phyloP scores from a whole-genome alignment of 2,888 invertebrate genomes.

The Chrysina gloriosa region DNA sequence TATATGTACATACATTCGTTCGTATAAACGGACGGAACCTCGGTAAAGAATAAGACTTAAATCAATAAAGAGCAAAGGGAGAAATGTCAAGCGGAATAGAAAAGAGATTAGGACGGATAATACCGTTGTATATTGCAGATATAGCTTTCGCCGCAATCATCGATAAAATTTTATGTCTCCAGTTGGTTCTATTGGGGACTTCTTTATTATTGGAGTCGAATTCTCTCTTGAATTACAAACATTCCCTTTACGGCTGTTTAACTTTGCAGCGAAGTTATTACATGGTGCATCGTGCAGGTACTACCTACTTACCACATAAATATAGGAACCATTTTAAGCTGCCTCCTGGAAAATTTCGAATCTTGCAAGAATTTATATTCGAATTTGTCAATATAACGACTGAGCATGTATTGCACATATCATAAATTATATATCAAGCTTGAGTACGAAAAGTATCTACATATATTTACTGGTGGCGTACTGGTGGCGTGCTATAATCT shows the following conservation, averaged over 20 bases:
- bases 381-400: too few relatives aligned
- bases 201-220: slow-evolving; percentile 23
- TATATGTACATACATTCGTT: neutral
- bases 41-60: slow-evolving; percentile 3
- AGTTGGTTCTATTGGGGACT: slow-evolving; percentile 20
- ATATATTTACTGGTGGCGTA: too few relatives aligned
- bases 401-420: too few relatives aligned
- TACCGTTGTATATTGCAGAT: slow-evolving; percentile 30
- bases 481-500: too few relatives aligned
- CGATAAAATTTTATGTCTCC: slow-evolving; percentile 30
- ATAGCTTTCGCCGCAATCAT: slow-evolving; percentile 13
- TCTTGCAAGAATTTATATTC: too few relatives aligned
- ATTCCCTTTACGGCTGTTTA: slow-evolving; percentile 19
- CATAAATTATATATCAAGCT: too few relatives aligned
- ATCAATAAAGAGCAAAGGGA: slow-evolving; percentile 22
- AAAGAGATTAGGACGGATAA: slow-evolving; percentile 30
- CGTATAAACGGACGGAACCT: neutral
- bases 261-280: slow-evolving; percentile 18
- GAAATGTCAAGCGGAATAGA: slow-evolving; percentile 23
- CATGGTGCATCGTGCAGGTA: neutral
- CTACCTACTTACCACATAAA: too few relatives aligned
- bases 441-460: too few relatives aligned
- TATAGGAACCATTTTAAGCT: neutral
- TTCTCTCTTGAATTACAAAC: slow-evolving; percentile 18
- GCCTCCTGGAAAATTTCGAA: neutral